Evolutionary conservation across 2,113 vertebrate genomes (phyloP).

Genomic region (Neofelis nebulosa): DNA sequence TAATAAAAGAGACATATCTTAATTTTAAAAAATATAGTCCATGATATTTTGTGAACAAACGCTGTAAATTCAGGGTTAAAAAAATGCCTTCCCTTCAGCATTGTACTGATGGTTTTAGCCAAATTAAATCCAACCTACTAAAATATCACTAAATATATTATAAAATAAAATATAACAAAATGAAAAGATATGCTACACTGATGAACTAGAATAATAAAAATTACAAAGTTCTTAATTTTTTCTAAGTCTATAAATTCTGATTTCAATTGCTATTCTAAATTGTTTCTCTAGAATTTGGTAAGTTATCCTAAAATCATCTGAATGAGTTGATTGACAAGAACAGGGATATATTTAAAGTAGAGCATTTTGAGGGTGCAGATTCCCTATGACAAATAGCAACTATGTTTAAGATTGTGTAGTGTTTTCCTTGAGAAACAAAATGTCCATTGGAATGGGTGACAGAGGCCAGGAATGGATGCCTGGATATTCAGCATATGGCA

Average conservation of each 20-base stretch:
- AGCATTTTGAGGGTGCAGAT: neutral
- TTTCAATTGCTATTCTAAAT: neutral
- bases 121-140: neutral
- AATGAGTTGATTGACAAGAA: neutral
- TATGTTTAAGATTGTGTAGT: neutral
- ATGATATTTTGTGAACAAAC: neutral
- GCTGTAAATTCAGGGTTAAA: neutral
- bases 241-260: neutral
- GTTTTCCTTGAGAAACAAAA: neutral
- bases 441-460: neutral
- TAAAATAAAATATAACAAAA: neutral
- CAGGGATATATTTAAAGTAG: neutral
- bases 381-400: neutral
- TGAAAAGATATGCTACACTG: neutral
- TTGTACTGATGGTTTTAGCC: neutral
- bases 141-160: neutral
- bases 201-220: neutral
- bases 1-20: neutral
- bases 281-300: neutral
- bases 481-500: neutral
- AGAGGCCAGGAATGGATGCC: neutral
- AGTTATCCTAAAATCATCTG: neutral
- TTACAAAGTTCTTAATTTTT: neutral
- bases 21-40: neutral
- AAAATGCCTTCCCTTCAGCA: neutral